Evolutionary conservation across 92 coral and sea anemone genomes (phyloP), one percentile per base, ranked within the genome.

Genomic region (Actinernus sp.): DNA sequence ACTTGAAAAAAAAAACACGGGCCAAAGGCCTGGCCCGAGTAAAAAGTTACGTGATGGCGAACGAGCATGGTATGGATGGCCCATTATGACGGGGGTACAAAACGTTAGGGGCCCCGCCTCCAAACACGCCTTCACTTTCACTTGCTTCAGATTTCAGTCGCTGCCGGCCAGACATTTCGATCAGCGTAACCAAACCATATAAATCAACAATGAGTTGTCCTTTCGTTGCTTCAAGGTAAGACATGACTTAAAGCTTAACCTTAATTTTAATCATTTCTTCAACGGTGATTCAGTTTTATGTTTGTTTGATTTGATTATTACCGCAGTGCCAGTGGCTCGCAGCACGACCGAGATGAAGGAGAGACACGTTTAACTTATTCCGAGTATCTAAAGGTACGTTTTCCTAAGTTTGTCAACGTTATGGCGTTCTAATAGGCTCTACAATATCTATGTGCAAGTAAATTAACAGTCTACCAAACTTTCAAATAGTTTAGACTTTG

Each of bases 371-470:
- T 85, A 25, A 63, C 45, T 56, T 85, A 85, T 37, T 31, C 81
- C 3, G 91, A 85, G 0, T 85, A 85, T 53, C 82, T 85, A 0
- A 62, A 79, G 86, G 91, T 85, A 31, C 17, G 80, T 24, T 3
- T 45, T 8, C 17, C 19, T 8, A 8, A 45, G 17, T 45, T 45
- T 8, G 17, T 45, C 21, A 45, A 45, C 4, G 8, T 36, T 36
- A 36, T 7, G 41, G 7, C 14, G 14, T 36, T 36, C 14, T 7
- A 36, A 14, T 36, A 36, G 14, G 41, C 14, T 36, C 7, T 36
- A 36, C 7, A 14, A 36, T 36, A 36, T n/a, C n/a, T n/a, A n/a
- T n/a, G n/a, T n/a, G n/a, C n/a, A n/a, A n/a, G n/a, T n/a, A n/a
- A n/a, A n/a, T n/a, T n/a, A n/a, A n/a, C n/a, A n/a, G n/a, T n/a